A percentile compares a stretch with the other conserved stretches of the same genome.
phyloP scores from a whole-genome alignment of 2,888 invertebrate species.

The Apoda limacodes region DNA sequence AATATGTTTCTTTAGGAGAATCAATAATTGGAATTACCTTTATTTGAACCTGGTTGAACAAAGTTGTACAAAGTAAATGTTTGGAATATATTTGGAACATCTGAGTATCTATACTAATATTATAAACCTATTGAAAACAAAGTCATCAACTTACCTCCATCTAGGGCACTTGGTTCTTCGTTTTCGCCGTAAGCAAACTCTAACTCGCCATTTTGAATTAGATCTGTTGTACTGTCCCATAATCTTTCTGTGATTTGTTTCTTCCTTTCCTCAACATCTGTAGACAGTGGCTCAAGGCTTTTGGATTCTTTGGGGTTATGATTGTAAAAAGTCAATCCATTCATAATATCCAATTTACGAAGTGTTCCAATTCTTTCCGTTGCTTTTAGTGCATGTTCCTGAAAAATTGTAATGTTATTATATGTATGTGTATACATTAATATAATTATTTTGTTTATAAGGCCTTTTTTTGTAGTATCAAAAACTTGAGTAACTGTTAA shows the following conservation, averaged over 20 bases:
- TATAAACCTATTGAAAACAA: too few species aligned
- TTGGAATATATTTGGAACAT: too few species aligned
- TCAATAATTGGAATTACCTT: too few species aligned
- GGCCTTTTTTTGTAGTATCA: too few species aligned
- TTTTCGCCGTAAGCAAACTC: conserved; percentile 49
- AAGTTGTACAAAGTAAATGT: too few species aligned
- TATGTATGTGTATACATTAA: too few species aligned
- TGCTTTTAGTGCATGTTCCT: conserved; percentile 56
- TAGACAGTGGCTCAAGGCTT: conserved; percentile 41
- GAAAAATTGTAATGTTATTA: conserved; percentile 18
- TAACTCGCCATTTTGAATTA: conserved; percentile 43
- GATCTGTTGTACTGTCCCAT: conserved; percentile 42
- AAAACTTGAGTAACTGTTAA: too few species aligned
- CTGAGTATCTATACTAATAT: not conserved
- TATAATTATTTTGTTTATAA: too few species aligned
- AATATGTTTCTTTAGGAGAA: too few species aligned
- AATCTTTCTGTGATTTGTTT: conserved; percentile 43
- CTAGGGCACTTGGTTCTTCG: conserved; percentile 40
- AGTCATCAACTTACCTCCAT: conserved; percentile 31
- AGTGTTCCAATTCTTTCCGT: conserved; percentile 42
- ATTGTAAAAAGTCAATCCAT: conserved; percentile 49
- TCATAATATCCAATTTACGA: conserved; percentile 41
- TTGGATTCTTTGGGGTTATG: conserved; percentile 41
- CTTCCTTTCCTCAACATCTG: conserved; percentile 38
- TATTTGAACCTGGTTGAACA: too few species aligned